Evolutionary conservation across 2,113 vertebrate species (phyloP), one percentile per base, ranked within the genome.

Genomic region (Channa argus): DNA sequence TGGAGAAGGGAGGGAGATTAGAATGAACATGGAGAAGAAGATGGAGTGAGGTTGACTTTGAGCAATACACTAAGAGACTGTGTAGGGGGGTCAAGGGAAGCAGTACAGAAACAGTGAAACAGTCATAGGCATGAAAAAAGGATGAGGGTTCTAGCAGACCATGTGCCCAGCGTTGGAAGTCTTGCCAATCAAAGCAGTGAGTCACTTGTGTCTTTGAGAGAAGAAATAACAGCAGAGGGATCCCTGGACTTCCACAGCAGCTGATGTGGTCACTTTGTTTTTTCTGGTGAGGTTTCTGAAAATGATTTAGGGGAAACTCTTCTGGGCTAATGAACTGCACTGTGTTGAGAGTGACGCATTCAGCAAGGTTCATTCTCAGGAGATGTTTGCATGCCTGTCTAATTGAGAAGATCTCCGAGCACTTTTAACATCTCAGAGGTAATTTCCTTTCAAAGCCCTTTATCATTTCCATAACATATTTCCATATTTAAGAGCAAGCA

Each of bases 221-320:
- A 84, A 91, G 79, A 80, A 91, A 91, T 84, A 92, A 90, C 88
- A 87, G 56, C 61, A 39, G 77, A 86, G 90, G 91, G 89, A 92
- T 90, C 88, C 89, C 88, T 86, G 83, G 84, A 91, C 80, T 88
- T 88, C 83, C 80, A 91, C 80, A 62, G 88, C 78, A 89, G 87
- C 88, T 83, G 79, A 87, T 90, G 90, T 87, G 88, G 89, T 91
- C 72, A 53, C 66, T 77, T 86, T 91, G 89, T 91, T 92, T 91
- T 88, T 89, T 83, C 81, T 85, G 63, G 65, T 91, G 89, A 86
- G 88, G 85, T 85, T 91, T 92, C 80, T 83, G 61, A 85, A 84
- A 87, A 86, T 76, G 78, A 89, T 91, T 88, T 87, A 91, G 83
- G 88, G 89, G 88, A 92, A 90, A 85, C 87, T 89, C 83, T 74